Evolutionary conservation across 2,888 invertebrate species (phyloP).

Genomic region (Cinara cedri): DNA sequence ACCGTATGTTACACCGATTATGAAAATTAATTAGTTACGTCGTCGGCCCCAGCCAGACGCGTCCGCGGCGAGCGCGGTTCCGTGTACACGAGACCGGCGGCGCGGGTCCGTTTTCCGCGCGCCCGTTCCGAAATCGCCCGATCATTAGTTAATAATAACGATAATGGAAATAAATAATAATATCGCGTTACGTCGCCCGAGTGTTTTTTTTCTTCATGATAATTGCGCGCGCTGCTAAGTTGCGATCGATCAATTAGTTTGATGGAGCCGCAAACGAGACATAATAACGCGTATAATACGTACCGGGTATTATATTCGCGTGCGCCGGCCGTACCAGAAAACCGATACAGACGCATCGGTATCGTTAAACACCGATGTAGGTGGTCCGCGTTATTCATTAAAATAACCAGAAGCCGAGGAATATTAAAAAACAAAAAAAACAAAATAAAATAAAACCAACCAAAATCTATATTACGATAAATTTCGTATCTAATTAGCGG

Average conservation of each 20-base stretch:
- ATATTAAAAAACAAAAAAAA: not conserved
- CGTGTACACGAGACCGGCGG: not conserved
- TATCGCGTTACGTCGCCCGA: no score
- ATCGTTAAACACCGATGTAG: not conserved
- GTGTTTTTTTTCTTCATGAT: not conserved
- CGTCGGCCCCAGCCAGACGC: not conserved
- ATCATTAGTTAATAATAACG: constrained; percentile 31
- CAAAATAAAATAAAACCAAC: no score
- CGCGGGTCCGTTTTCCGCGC: not conserved
- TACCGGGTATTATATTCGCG: constrained; percentile 25
- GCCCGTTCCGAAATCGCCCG: constrained; percentile 14
- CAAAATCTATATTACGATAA: not conserved
- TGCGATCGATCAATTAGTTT: constrained; percentile 1
- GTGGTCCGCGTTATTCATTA: constrained; percentile 16
- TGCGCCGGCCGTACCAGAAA: constrained; percentile 3
- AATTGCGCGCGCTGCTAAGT: not conserved
- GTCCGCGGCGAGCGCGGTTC: no score
- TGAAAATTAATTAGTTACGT: constrained; percentile 35
- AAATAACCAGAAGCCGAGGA: constrained; percentile 30
- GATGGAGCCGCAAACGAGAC: no score
- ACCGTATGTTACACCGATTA: constrained; percentile 18
- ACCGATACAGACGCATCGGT: not conserved
- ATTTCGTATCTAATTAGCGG: constrained; percentile 1
- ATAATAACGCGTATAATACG: no score
- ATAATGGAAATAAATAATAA: not conserved